These are phyloP conservation scores for Hemicrepidius hirtus DNA, from an alignment of 2,888 invertebrate species.

Conservation along the genomic window DNA sequence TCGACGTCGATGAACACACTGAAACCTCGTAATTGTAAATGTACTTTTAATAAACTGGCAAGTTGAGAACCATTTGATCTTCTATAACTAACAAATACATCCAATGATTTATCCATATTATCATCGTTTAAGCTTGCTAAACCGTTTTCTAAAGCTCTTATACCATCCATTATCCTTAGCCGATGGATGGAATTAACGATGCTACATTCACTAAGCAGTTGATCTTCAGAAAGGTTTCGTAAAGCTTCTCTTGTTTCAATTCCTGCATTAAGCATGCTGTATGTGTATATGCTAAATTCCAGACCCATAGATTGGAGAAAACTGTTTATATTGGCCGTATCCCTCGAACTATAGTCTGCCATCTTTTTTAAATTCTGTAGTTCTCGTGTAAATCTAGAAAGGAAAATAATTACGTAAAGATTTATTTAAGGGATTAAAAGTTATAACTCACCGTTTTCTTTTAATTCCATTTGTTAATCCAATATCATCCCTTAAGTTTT, in stretches of 20 bases:
- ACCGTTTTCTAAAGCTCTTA: slow-evolving; percentile 82
- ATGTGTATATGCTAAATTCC: slow-evolving; percentile 97
- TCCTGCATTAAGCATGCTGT: slow-evolving; percentile 96
- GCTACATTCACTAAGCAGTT: slow-evolving; percentile 91
- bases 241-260: slow-evolving; percentile 91
- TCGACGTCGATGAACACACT: slow-evolving; percentile 99
- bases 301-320: slow-evolving; percentile 89
- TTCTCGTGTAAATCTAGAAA: slow-evolving; percentile 89
- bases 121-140: slow-evolving; percentile 82
- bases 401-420: too few relatives aligned
- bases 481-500: slow-evolving; percentile 94
- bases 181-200: slow-evolving; percentile 97
- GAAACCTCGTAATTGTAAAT: slow-evolving; percentile 95
- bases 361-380: slow-evolving; percentile 94
- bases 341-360: slow-evolving; percentile 97
- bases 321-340: slow-evolving; percentile 91
- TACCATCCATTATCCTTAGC: slow-evolving; percentile 90
- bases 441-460: slow-evolving; percentile 83
- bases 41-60: slow-evolving; percentile 96
- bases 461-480: slow-evolving; percentile 95
- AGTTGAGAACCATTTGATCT: slow-evolving; percentile 98
- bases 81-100: slow-evolving; percentile 98
- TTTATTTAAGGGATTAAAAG: too few relatives aligned
- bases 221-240: slow-evolving; percentile 91
- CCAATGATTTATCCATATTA: slow-evolving; percentile 90